A percentile compares a stretch with the other conserved stretches of the same genome.
Evolutionary conservation across 1,140 invertebrate species (phyloP).

Genomic region (Drosophila eugracilis): DNA sequence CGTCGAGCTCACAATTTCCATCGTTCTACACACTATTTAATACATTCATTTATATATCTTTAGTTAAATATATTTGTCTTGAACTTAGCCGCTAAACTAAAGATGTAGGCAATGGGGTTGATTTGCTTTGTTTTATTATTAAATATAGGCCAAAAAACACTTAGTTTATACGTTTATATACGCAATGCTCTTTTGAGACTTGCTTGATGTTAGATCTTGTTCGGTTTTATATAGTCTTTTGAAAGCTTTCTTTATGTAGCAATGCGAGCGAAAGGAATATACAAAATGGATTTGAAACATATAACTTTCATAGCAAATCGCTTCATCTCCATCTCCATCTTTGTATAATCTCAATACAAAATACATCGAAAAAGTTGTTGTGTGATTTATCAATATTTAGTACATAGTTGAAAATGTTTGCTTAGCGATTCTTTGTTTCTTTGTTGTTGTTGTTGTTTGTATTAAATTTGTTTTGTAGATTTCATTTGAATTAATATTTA

Average conservation of each 20-base stretch:
- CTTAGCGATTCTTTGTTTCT: too few relatives aligned
- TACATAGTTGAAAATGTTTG: conserved; percentile 54
- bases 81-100: conserved; percentile 79
- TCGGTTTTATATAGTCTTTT: conserved; percentile 56
- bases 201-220: conserved; percentile 26
- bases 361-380: conserved; percentile 71
- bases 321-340: conserved; percentile 7
- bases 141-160: conserved; percentile 57
- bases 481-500: conserved; percentile 73
- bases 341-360: conserved; percentile 77
- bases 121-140: conserved; percentile 38
- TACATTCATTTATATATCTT: conserved; percentile 61
- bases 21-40: conserved; percentile 78
- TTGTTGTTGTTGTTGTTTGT: too few relatives aligned
- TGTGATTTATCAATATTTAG: conserved; percentile 49
- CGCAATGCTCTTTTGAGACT: conserved; percentile 9
- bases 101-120: conserved; percentile 74
- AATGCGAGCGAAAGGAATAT: conserved; percentile 67
- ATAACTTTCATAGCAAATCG: conserved; percentile 66
- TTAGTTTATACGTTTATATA: conserved; percentile 27
- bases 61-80: conserved; percentile 64
- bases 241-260: conserved; percentile 54
- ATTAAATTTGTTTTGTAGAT: conserved; percentile 49
- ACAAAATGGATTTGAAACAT: conserved; percentile 56
- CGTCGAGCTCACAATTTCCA: conserved; percentile 37